Conservation (phyloP, 1,140 invertebrate genomes). For the Papilio dardanus region DNA sequence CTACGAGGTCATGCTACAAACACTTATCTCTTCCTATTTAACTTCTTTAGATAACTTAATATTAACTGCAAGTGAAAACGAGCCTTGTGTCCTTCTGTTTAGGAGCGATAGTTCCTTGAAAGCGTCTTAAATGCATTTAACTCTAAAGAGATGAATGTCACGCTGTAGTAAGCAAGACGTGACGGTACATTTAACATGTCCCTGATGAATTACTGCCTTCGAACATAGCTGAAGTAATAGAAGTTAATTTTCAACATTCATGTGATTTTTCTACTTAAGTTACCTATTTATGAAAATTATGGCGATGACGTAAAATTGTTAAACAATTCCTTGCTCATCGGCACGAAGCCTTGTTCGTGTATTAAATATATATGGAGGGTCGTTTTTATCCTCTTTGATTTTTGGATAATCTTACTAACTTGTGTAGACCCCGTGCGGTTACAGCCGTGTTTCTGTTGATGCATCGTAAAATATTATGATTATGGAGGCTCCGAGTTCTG, state of each 20-base stretch:
- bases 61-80: neutral
- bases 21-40: neutral
- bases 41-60: slow-evolving; percentile 1
- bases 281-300: no score
- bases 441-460: slow-evolving; percentile 9
- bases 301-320: no score
- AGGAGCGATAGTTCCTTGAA: neutral
- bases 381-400: neutral
- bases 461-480: slow-evolving; percentile 26
- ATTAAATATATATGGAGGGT: neutral
- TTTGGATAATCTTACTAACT: neutral
- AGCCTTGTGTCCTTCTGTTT: neutral
- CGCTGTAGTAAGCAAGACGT: neutral
- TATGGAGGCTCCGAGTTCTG: slow-evolving; percentile 4
- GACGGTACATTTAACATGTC: slow-evolving; percentile 4
- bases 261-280: no score
- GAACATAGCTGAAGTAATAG: neutral
- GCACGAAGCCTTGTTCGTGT: no score
- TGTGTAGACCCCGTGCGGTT: neutral
- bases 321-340: no score
- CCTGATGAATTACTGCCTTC: neutral
- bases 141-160: neutral
- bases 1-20: neutral
- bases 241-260: neutral
- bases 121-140: neutral